Evolutionary conservation across 2,797 vertebrate genomes (phyloP).

Genomic region (Mus minutoides): DNA sequence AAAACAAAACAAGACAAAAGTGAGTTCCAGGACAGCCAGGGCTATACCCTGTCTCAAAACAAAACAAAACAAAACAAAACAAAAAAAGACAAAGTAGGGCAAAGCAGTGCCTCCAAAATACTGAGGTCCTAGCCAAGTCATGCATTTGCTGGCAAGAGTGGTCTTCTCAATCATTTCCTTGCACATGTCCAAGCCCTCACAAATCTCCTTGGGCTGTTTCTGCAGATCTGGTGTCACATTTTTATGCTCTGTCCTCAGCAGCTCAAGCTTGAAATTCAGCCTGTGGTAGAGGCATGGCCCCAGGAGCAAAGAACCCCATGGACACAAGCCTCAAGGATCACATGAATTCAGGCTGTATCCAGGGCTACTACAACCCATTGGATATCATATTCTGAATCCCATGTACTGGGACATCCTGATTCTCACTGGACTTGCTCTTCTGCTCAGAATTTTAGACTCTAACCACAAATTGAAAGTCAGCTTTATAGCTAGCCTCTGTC

Average conservation of each 20-base stretch:
- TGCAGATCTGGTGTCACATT: slow-evolving; percentile 97
- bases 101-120: background rate
- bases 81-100: background rate
- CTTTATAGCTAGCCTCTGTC: too few relatives aligned
- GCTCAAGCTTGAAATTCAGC: slow-evolving; percentile 95
- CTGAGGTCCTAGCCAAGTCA: background rate
- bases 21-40: too few relatives aligned
- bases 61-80: too few relatives aligned
- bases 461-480: too few relatives aligned
- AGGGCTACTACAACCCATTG: background rate
- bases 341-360: background rate
- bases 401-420: background rate
- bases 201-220: slow-evolving; percentile 96
- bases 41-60: too few relatives aligned
- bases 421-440: background rate
- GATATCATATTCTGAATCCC: background rate
- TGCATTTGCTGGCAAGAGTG: slow-evolving; percentile 96
- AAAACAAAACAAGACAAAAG: too few relatives aligned
- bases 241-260: slow-evolving; percentile 96
- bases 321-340: background rate
- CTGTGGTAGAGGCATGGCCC: slow-evolving; percentile 92
- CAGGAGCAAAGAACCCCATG: background rate
- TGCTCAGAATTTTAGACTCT: too few relatives aligned
- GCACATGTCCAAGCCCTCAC: slow-evolving; percentile 94
- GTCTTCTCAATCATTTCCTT: slow-evolving; percentile 97